phyloP scores from a whole-genome alignment of 2,888 invertebrate species.

The Aphidoletes aphidimyza region DNA sequence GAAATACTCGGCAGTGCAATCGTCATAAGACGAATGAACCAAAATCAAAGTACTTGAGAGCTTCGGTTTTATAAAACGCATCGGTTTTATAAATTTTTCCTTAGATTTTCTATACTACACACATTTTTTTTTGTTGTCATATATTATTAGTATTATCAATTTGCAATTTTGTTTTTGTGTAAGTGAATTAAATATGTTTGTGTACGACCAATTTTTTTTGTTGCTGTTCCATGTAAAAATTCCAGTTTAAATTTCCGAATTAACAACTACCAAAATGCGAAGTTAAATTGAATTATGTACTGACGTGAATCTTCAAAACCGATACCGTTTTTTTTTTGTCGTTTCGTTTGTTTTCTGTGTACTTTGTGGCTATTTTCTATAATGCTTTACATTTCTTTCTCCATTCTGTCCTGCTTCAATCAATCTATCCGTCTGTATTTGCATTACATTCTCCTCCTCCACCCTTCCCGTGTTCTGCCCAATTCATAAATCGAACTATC shows the following conservation, averaged over 20 bases:
- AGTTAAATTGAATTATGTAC: conserved; percentile 32
- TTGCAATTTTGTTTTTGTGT: not conserved
- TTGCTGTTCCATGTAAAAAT: not conserved
- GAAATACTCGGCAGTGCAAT: not conserved
- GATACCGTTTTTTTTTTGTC: no score
- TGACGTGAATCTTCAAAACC: conserved; percentile 10
- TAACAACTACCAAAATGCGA: not conserved
- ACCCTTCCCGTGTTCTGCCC: not conserved
- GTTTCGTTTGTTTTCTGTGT: not conserved
- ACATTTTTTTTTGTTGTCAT: not conserved
- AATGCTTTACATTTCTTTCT: not conserved
- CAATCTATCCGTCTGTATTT: not conserved
- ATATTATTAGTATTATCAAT: no score
- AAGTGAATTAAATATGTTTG: not conserved
- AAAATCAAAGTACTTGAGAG: not conserved
- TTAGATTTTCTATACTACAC: not conserved
- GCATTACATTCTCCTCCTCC: not conserved
- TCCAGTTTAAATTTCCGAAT: conserved; percentile 4
- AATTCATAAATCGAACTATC: conserved; percentile 31
- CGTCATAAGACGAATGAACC: not conserved
- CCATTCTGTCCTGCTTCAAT: conserved; percentile 12
- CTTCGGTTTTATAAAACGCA: not conserved
- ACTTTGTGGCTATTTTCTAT: not conserved
- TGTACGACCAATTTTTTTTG: not conserved
- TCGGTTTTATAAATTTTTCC: not conserved